Conservation (phyloP, 2,113 vertebrate genomes). For the Phyllostomus discolor region DNA sequence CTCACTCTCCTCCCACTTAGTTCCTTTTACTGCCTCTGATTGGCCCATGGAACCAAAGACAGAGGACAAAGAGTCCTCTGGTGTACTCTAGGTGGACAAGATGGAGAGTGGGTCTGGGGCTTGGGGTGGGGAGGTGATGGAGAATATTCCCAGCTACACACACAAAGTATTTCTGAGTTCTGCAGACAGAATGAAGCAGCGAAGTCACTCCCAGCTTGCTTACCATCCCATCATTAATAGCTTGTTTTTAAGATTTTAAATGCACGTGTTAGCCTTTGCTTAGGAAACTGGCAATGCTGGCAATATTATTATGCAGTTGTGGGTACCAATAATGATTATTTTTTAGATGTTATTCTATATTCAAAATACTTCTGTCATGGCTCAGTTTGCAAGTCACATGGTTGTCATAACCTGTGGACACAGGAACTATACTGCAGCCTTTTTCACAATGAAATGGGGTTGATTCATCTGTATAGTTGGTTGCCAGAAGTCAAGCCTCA, state of each 20-base stretch:
- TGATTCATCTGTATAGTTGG: background rate
- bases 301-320: background rate
- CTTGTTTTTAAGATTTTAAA: slow-evolving; percentile 24
- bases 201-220: background rate
- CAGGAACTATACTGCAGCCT: background rate
- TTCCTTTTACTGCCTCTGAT: background rate
- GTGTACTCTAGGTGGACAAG: accelerated
- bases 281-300: background rate
- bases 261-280: background rate
- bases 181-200: background rate
- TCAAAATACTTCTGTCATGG: background rate
- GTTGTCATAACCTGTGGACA: background rate
- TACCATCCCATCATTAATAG: background rate
- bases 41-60: no score
- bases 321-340: background rate
- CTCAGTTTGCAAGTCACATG: background rate
- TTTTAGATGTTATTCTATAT: background rate
- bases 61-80: background rate
- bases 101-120: background rate
- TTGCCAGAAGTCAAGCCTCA: background rate
- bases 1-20: background rate
- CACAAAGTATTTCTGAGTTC: background rate
- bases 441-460: background rate
- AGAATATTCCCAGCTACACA: background rate
- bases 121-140: accelerated